Conservation (phyloP, 2,888 invertebrate species). For the Mythimna loreyi region DNA sequence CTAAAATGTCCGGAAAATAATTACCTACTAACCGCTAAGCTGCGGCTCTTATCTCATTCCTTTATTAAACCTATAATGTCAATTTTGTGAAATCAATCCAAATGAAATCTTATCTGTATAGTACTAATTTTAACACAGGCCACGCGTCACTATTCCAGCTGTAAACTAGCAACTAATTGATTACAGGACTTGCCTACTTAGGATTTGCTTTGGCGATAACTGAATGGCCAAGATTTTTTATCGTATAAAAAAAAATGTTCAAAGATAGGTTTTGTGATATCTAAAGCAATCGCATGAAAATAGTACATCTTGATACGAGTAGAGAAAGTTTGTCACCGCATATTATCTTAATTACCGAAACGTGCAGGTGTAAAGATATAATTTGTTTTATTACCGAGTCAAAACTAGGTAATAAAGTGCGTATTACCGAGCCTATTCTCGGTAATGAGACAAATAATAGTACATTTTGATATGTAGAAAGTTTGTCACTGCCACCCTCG, state of each 20-base stretch:
- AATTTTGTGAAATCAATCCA: slow-evolving; percentile 23
- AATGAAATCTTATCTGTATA: slow-evolving; percentile 35
- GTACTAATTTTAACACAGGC: slow-evolving; percentile 32
- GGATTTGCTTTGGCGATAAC: slow-evolving; percentile 9
- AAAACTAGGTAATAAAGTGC: no score
- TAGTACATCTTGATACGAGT: no score
- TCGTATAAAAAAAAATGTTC: background rate
- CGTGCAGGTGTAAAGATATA: no score
- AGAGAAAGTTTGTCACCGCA: no score
- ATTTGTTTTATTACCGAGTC: no score
- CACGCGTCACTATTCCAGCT: slow-evolving; percentile 15
- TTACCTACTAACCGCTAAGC: background rate
- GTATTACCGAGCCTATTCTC: no score
- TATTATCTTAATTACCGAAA: no score
- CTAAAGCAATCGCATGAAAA: no score
- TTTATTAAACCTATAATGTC: slow-evolving; percentile 14
- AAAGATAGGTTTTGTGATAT: background rate
- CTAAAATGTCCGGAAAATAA: background rate
- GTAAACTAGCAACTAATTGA: slow-evolving; percentile 30
- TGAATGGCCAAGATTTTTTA: slow-evolving; percentile 5
- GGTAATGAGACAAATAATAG: no score
- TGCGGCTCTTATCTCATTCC: background rate
- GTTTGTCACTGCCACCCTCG: no score
- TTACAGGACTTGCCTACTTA: slow-evolving; percentile 16
- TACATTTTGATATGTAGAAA: no score